Evolutionary conservation across 2,888 invertebrate species (phyloP).

Genomic region (Toxonevra muliebris): DNA sequence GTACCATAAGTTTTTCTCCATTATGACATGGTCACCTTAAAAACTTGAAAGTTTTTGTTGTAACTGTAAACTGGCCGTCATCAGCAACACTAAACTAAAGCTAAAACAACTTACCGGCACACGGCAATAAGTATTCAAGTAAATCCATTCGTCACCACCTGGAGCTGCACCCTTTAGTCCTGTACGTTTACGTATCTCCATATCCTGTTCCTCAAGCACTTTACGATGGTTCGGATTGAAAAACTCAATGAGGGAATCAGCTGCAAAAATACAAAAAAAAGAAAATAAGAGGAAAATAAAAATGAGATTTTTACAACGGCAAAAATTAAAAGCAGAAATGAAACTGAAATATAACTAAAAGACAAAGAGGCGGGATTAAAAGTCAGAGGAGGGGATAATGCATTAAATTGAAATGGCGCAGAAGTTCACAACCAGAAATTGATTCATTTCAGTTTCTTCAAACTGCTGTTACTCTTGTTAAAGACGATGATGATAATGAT

Average conservation of each 20-base stretch:
- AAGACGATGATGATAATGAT: too few relatives aligned
- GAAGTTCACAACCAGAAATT: not conserved
- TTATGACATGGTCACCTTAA: too few relatives aligned
- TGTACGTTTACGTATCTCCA: conserved; percentile 70
- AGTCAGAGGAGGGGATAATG: conserved; percentile 5
- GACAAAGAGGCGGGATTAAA: too few relatives aligned
- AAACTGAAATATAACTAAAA: not conserved
- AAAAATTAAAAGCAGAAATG: not conserved
- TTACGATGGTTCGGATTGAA: conserved; percentile 76
- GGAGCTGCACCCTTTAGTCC: conserved; percentile 75
- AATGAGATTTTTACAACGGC: not conserved
- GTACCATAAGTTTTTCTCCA: too few relatives aligned
- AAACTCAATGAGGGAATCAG: conserved; percentile 76
- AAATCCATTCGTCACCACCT: conserved; percentile 84
- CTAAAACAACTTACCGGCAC: conserved; percentile 74
- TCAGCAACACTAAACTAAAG: too few relatives aligned
- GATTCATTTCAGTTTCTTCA: not conserved
- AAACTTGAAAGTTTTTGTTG: too few relatives aligned
- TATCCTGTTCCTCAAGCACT: conserved; percentile 74
- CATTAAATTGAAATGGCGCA: conserved; percentile 18
- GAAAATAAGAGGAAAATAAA: too few relatives aligned
- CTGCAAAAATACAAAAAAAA: conserved; percentile 39
- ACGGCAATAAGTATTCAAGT: conserved; percentile 86
- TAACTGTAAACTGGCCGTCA: too few relatives aligned
- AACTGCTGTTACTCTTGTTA: too few relatives aligned